Evolutionary conservation across 1,140 invertebrate genomes (phyloP).

Genomic region (Delia radicum): DNA sequence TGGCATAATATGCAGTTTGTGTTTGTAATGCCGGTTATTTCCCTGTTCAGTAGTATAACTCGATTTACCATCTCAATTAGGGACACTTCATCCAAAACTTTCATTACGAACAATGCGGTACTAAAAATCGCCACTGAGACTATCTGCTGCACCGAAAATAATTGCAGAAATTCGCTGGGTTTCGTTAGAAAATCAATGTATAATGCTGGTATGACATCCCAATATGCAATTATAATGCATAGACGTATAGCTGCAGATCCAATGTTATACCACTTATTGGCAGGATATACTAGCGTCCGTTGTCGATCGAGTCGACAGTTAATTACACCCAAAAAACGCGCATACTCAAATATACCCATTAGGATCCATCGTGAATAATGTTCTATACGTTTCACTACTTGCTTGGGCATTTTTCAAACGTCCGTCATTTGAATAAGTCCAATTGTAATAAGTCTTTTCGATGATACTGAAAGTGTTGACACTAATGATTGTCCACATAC

Average conservation of each 20-base stretch:
- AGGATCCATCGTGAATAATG: background rate
- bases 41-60: background rate
- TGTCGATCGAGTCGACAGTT: background rate
- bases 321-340: background rate
- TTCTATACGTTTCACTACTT: background rate
- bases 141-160: background rate
- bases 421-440: no score
- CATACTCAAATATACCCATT: background rate
- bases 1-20: background rate
- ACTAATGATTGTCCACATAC: no score
- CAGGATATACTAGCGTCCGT: background rate
- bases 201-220: constrained; percentile 1
- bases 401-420: background rate
- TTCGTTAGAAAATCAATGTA: background rate
- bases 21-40: background rate
- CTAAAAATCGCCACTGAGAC: background rate
- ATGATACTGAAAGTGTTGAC: no score
- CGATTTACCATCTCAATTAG: background rate
- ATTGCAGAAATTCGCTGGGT: background rate
- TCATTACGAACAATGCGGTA: background rate
- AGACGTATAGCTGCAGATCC: background rate
- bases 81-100: background rate
- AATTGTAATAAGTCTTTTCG: no score
- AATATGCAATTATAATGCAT: background rate
- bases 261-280: background rate